A percentile compares a stretch with the other conserved stretches of the same genome.
These are phyloP conservation scores for Discoglossus pictus DNA, from an alignment of 2,797 vertebrate genomes.

Conservation along the genomic window DNA sequence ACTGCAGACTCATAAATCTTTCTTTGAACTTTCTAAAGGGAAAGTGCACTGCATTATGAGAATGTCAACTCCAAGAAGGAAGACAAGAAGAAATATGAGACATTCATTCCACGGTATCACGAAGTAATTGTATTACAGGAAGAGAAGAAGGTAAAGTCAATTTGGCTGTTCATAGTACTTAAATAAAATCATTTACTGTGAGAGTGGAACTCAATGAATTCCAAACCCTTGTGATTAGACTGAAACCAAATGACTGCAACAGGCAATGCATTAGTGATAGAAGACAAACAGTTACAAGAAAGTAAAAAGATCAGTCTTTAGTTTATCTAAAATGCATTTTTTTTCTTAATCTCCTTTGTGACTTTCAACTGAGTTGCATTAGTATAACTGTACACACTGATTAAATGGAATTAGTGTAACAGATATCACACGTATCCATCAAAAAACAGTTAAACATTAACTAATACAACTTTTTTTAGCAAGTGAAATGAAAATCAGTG, in stretches of 20 bases:
- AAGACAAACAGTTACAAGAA: conserved; percentile 36
- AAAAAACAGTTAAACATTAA: neutral
- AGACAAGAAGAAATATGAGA: conserved; percentile 58
- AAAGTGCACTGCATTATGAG: conserved; percentile 65
- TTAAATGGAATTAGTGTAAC: conserved; percentile 17
- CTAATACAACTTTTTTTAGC: neutral
- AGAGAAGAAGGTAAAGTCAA: conserved; percentile 62
- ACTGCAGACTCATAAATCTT: conserved; percentile 61
- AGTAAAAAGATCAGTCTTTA: conserved; percentile 42
- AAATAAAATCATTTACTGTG: conserved; percentile 56
- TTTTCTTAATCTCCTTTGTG: conserved; percentile 25
- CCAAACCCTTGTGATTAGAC: conserved; percentile 43
- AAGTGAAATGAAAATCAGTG: too few species aligned
- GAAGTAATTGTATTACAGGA: conserved; percentile 68
- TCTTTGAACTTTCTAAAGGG: conserved; percentile 68
- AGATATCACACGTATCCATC: neutral
- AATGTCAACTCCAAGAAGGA: conserved; percentile 75
- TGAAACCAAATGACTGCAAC: conserved; percentile 27
- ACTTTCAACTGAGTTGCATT: conserved; percentile 24
- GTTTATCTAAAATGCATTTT: conserved; percentile 40
- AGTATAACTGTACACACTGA: conserved; percentile 7
- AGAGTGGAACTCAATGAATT: conserved; percentile 50
- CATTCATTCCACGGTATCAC: conserved; percentile 71
- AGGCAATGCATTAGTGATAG: conserved; percentile 36
- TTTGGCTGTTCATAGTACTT: conserved; percentile 51